A percentile compares a stretch with the other conserved stretches of the same genome.
These are phyloP conservation scores for Phainopepla nitens DNA, from an alignment of 2,113 vertebrate genomes.

Conservation along the genomic window DNA sequence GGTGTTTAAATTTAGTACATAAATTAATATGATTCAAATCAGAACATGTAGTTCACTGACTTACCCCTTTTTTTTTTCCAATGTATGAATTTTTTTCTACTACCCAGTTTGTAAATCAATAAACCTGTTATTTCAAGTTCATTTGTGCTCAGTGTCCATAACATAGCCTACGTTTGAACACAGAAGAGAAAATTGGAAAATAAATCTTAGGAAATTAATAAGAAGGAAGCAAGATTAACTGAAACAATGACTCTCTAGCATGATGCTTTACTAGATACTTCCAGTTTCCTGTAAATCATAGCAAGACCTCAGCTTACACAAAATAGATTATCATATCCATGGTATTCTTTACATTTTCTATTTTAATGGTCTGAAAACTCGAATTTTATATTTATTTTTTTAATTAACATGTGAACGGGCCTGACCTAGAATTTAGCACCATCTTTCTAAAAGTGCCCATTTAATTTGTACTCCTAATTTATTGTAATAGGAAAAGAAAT, in stretches of 20 bases:
- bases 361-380: neutral
- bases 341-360: neutral
- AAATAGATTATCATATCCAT: neutral
- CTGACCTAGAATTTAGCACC: neutral
- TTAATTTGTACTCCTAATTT: neutral
- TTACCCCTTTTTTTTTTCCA: neutral
- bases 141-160: neutral
- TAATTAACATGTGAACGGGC: neutral
- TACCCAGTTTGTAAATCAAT: neutral
- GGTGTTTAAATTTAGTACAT: neutral
- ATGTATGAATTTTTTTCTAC: neutral
- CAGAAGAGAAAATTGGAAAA: slow-evolving; percentile 42
- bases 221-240: slow-evolving; percentile 56
- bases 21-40: neutral
- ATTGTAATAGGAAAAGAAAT: neutral
- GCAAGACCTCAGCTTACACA: neutral
- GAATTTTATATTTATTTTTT: neutral
- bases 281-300: slow-evolving; percentile 33
- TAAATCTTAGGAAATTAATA: slow-evolving; percentile 29
- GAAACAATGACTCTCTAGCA: slow-evolving; percentile 69
- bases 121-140: neutral
- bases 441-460: neutral
- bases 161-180: neutral
- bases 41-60: neutral
- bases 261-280: slow-evolving; percentile 58